These are phyloP conservation scores for Semnornis frantzii DNA, from an alignment of 2,113 vertebrate genomes.

Conservation along the genomic window DNA sequence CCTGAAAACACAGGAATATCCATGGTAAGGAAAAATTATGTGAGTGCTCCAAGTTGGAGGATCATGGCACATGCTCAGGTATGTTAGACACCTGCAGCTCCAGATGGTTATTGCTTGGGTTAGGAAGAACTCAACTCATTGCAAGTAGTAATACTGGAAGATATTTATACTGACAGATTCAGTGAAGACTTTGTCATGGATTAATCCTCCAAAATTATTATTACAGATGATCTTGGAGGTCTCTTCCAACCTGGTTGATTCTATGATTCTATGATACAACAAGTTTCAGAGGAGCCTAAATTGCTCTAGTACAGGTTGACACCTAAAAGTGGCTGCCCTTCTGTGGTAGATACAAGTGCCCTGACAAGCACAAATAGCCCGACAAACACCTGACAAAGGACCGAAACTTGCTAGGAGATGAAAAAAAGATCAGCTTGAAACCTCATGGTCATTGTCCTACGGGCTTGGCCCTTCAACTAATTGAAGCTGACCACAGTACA, in stretches of 20 bases:
- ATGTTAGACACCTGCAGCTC: background rate
- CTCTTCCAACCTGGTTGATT: too few relatives aligned
- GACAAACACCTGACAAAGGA: too few relatives aligned
- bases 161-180: background rate
- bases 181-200: background rate
- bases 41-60: background rate
- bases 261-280: background rate
- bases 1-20: slow-evolving; percentile 21
- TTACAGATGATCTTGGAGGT: background rate
- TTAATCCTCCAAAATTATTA: background rate
- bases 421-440: too few relatives aligned
- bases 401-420: too few relatives aligned
- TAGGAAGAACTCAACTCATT: background rate
- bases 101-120: background rate
- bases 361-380: too few relatives aligned
- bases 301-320: background rate
- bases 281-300: background rate
- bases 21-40: fast-evolving
- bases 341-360: too few relatives aligned
- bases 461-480: too few relatives aligned
- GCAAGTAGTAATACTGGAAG: background rate
- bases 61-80: fast-evolving
- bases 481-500: too few relatives aligned
- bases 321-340: background rate
- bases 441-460: too few relatives aligned